Base-by-base conservation (phyloP, 2,888 invertebrate genomes). In the Polymixis flavicincta region DNA sequence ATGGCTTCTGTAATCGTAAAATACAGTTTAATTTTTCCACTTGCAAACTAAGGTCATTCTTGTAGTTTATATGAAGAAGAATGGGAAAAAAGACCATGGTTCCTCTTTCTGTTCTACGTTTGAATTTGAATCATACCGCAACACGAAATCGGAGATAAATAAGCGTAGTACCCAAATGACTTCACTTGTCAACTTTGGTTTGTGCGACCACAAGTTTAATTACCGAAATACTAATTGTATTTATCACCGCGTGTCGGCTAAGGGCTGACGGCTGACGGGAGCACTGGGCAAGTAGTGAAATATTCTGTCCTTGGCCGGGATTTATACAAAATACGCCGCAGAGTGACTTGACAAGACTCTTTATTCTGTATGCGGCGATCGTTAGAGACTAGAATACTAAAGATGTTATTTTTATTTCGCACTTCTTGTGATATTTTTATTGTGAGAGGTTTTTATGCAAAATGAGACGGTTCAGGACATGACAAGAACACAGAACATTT, bases 251-350 rank as follows among this genome's bases (percentile, higher is more conserved):
- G 32, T 55, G 54, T 42, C 54, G 52, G 54, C 57, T 64, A 54
- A 48, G 60, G 72, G 67, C 68, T 64, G 78, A 65, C 71, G 63
- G 48, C 52, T 57, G 76, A 66, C 61, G 57, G 28, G 45, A 48
- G 59, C 48, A 50, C 14, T 42, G 78, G 22, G 14, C 55, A 45
- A 76, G 48, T 64, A 63, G 67, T 76, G 63, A 80, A 71, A 82
- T 73, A 82, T 82, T 66, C 61, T 59, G 73, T 50, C 83, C 83
- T 78, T 83, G 81, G 57, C 78, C 73, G 70, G 14, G 69, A 74
- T 82, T 78, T 28, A 61, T 57, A 73, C 54, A 59, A 82, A 83
- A 70, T 83, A 71, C 63, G 63, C 57, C 66, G 57, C 77, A 72
- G 32, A 65, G 61, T 73, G 67, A 69, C 37, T 64, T 72, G 72